Conservation (phyloP, 2,113 vertebrate genomes). For the Tetraodon nigroviridis region DNA sequence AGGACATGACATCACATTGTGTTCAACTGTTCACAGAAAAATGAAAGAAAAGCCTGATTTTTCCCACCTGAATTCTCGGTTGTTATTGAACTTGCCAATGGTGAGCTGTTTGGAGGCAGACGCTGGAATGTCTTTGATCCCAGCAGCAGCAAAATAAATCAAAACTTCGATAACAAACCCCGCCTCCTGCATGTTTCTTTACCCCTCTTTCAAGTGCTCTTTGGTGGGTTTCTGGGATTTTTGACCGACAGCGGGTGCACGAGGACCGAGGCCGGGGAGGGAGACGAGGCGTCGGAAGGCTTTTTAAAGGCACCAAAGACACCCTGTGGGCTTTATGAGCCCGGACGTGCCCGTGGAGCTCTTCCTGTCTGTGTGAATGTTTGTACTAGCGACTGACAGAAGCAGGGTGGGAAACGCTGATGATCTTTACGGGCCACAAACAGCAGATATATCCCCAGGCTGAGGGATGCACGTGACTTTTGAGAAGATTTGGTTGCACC, state of each 20-base stretch:
- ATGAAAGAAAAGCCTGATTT: neutral
- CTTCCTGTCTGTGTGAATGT: slow-evolving; percentile 40
- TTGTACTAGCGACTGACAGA: slow-evolving; percentile 41
- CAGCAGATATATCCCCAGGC: slow-evolving; percentile 46
- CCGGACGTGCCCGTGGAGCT: slow-evolving; percentile 21
- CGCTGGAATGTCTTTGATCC: neutral
- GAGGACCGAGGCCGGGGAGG: slow-evolving; percentile 17
- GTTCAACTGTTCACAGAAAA: too few relatives aligned
- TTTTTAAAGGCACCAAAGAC: slow-evolving; percentile 51
- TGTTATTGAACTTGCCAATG: neutral
- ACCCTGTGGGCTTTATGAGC: slow-evolving; percentile 31
- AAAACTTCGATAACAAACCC: neutral
- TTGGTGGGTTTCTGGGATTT: slow-evolving; percentile 4
- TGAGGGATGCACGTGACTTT: slow-evolving; percentile 52
- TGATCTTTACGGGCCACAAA: slow-evolving; percentile 58
- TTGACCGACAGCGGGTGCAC: neutral
- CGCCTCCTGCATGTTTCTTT: too few relatives aligned
- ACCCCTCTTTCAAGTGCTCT: too few relatives aligned
- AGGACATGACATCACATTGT: too few relatives aligned
- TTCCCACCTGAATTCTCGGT: neutral
- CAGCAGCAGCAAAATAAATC: neutral
- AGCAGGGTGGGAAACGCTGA: slow-evolving; percentile 51
- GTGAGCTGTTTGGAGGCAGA: neutral
- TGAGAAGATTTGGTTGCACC: slow-evolving; percentile 48
- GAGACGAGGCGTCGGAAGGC: slow-evolving; percentile 29